Base-by-base conservation (phyloP, 2,797 vertebrate genomes). In the Tympanoctomys barrerae region DNA sequence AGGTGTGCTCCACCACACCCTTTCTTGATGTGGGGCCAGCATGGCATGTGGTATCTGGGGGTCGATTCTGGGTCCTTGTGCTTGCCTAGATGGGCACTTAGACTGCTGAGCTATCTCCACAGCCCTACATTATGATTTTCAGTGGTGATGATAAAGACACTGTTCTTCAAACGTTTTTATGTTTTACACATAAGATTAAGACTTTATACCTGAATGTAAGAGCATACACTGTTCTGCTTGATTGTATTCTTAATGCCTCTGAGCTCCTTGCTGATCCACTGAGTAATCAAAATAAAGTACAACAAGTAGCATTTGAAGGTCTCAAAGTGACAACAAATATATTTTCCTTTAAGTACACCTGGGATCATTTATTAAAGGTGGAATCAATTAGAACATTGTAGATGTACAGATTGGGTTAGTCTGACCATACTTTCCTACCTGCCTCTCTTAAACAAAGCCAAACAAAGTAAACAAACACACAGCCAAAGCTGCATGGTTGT, bases 221-320 rank as follows among this genome's bases (percentile, higher is more conserved):
- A 86, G 88, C 16, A 88, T 46, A 79, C 87, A 26, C 82, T 90
- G 18, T 92, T 87, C 57, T 77, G 0, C 31, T 84, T 92, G n/a
- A 89, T 86, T 95, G 9, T 90, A 78, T 78, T 88, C 19, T 94
- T 95, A 89, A 90, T 71, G 49, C 26, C 66, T 73, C 89, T 95
- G 57, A 31, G 11, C 16, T 71, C 26, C 68, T 88, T 7, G 33
- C 83, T 54, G 68, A 87, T 22, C 54, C 82, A 79, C 36, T 73
- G 36, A 90, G 5, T 87, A 78, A 84, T 89, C 26, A 84, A 54
- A 88, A 39, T 57, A 87, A 90, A 84, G n/a, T 73, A 73, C 79
- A 85, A 39, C 8, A 79, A 83, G 22, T 39, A 83, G 8, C 52
- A 86, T 83, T 87, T 90, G 78, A 86, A 77, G 16, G 62, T 52